phyloP scores from a whole-genome alignment of 1,140 invertebrate species.

The Lysiphlebus fabarum region DNA sequence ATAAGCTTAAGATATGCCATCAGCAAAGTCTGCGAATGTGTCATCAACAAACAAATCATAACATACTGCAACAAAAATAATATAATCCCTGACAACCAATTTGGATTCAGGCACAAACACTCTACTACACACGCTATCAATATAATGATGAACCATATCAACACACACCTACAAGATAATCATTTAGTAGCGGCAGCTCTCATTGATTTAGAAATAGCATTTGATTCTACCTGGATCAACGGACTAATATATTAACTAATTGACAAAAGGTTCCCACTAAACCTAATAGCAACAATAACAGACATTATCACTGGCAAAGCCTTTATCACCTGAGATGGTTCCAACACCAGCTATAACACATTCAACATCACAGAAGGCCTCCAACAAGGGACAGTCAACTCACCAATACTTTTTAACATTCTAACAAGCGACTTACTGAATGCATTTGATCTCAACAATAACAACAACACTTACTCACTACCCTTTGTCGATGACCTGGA shows the following conservation, averaged over 20 bases:
- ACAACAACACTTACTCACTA: background rate
- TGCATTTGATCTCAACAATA: background rate
- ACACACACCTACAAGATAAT: background rate
- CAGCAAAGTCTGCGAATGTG: conserved; percentile 16
- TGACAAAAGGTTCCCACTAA: conserved; percentile 7
- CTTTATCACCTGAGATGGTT: background rate
- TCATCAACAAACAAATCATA: conserved; percentile 22
- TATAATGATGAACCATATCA: conserved; percentile 14
- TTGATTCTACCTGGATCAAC: conserved; percentile 19
- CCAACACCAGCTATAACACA: background rate
- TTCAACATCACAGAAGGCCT: conserved; percentile 1
- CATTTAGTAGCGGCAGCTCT: conserved; percentile 8
- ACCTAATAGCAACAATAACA: conserved; percentile 1
- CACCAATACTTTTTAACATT: conserved; percentile 25
- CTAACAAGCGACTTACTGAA: conserved; percentile 3
- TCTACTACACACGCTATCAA: conserved; percentile 16
- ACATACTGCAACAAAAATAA: conserved; percentile 7
- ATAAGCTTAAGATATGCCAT: conserved; percentile 1
- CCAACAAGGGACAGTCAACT: conserved; percentile 20
- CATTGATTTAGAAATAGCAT: conserved; percentile 14
- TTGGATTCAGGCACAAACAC: conserved; percentile 12
- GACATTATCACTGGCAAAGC: conserved; percentile 9
- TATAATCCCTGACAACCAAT: conserved; percentile 19
- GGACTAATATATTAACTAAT: conserved; percentile 12
- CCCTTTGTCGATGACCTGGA: conserved; percentile 20